Percentiles rank a stretch among this genome's conserved stretches.
Conservation (phyloP, 2,113 vertebrate species). For the Esox niger region DNA sequence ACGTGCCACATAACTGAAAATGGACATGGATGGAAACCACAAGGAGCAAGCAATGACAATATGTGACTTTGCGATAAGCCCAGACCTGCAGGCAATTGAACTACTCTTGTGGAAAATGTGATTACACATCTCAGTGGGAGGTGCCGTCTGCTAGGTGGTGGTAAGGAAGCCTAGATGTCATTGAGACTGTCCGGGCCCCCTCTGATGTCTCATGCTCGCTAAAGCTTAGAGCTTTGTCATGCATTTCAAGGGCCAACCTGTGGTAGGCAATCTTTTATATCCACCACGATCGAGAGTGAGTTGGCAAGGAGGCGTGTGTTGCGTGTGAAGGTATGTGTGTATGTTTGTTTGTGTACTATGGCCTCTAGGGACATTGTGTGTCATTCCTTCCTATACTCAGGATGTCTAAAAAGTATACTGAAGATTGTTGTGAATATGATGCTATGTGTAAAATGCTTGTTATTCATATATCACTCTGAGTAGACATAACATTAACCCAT, state of each 20-base stretch:
- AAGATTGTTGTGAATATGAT: too few relatives aligned
- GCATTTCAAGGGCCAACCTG: neutral
- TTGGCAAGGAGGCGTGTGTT: too few relatives aligned
- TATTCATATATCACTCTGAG: too few relatives aligned
- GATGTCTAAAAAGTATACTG: too few relatives aligned
- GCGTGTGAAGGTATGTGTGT: neutral
- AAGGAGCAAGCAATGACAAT: constrained; percentile 58
- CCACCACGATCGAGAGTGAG: neutral
- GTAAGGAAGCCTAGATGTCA: constrained; percentile 21
- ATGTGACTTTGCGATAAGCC: constrained; percentile 67
- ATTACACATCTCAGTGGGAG: constrained; percentile 61
- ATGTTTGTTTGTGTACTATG: constrained; percentile 2
- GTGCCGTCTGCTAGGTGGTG: constrained; percentile 12
- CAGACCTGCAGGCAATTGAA: constrained; percentile 56
- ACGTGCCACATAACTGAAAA: neutral
- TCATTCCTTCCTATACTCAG: too few relatives aligned
- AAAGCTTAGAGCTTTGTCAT: constrained; percentile 17
- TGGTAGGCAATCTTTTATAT: neutral
- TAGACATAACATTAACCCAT: too few relatives aligned
- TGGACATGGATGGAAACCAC: neutral
- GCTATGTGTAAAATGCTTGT: too few relatives aligned
- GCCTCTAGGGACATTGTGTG: too few relatives aligned
- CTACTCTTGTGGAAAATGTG: constrained; percentile 65
- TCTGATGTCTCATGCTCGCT: constrained; percentile 19
- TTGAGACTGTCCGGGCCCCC: constrained; percentile 9